Base-by-base conservation (phyloP, 2,888 invertebrate species). In the Sminthurinus aureus region DNA sequence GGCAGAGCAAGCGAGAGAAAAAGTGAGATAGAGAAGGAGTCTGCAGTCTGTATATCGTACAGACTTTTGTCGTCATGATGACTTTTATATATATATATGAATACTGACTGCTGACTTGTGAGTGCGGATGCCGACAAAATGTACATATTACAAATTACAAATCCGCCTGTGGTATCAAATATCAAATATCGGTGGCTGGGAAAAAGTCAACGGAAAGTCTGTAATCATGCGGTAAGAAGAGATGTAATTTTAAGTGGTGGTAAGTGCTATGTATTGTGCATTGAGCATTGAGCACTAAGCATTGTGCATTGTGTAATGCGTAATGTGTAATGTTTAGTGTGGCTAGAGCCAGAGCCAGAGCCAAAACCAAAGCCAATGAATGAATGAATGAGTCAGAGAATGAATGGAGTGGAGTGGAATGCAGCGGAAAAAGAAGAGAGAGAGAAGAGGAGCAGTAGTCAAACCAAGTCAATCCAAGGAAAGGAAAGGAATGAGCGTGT, bases 211-310 rank as follows among this genome's bases (percentile, higher is more conserved):
- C n/a, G 67, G 22, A 71, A 78, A n/a, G 26, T 26, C 66, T 66
- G 78, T 66, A 78, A 78, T 78, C 78, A 78, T 78, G 78, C 78
- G 78, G 78, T 78, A 78, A 78, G 78, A 58, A 52, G 73, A 81
- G 58, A 74, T 64, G 58, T 81, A 81, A 81, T 81, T 81, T 20
- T 76, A 82, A 66, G 67, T 66, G 58, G 64, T 64, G 71, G 71
- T 71, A 71, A 71, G 71, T 71, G 71, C 38, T 38, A 6, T 38
- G 71, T 69, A n/a, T n/a, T 69, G 20, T 6, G 13, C 11, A 22
- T 15, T 69, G 22, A 9, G 69, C 69, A 20, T 69, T 15, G 58
- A 6, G 58, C 58, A 58, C 38, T 38, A 6, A 6, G 38, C 38
- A 38, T 38, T 38, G 38, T 38, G 38, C 6, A 38, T 4, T 38